Conservation (phyloP, 2,113 vertebrate genomes). For the Holacanthus passer region DNA sequence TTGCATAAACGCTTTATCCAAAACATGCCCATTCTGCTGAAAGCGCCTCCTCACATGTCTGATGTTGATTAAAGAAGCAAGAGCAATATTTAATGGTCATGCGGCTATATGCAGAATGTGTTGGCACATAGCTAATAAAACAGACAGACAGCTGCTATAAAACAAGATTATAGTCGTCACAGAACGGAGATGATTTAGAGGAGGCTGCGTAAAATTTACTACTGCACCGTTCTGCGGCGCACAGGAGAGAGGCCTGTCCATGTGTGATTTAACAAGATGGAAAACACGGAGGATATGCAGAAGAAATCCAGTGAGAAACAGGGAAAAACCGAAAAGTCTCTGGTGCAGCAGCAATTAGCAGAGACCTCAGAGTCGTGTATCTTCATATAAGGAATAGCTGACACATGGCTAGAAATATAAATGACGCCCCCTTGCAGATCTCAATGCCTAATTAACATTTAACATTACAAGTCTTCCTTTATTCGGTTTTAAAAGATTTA, state of each 20-base stretch:
- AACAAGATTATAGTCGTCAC: slow-evolving; percentile 58
- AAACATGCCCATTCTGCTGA: background rate
- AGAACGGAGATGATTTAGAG: slow-evolving; percentile 44
- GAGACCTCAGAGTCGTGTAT: slow-evolving; percentile 31
- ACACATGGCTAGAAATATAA: slow-evolving; percentile 48
- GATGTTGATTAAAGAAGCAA: slow-evolving; percentile 45
- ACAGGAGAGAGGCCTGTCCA: background rate
- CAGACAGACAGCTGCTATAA: slow-evolving; percentile 52
- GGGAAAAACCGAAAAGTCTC: slow-evolving; percentile 12
- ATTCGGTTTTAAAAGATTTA: slow-evolving; percentile 54
- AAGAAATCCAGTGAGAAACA: slow-evolving; percentile 9
- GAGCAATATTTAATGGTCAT: slow-evolving; percentile 28
- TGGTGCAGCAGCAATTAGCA: slow-evolving; percentile 36
- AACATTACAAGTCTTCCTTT: slow-evolving; percentile 55
- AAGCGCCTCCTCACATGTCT: background rate
- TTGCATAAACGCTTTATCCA: slow-evolving; percentile 14
- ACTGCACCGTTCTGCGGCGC: slow-evolving; percentile 24
- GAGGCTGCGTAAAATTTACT: slow-evolving; percentile 29
- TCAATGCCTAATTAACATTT: slow-evolving; percentile 65
- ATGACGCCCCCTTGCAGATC: slow-evolving; percentile 16
- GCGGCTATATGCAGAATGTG: slow-evolving; percentile 31
- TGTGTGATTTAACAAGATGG: slow-evolving; percentile 32
- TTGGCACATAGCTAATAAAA: slow-evolving; percentile 54
- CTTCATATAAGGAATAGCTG: slow-evolving; percentile 35
- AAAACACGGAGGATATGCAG: slow-evolving; percentile 10